Evolutionary conservation across 2,113 vertebrate species (phyloP), one percentile per base, ranked within the genome.

Genomic region (Upupa epops): DNA sequence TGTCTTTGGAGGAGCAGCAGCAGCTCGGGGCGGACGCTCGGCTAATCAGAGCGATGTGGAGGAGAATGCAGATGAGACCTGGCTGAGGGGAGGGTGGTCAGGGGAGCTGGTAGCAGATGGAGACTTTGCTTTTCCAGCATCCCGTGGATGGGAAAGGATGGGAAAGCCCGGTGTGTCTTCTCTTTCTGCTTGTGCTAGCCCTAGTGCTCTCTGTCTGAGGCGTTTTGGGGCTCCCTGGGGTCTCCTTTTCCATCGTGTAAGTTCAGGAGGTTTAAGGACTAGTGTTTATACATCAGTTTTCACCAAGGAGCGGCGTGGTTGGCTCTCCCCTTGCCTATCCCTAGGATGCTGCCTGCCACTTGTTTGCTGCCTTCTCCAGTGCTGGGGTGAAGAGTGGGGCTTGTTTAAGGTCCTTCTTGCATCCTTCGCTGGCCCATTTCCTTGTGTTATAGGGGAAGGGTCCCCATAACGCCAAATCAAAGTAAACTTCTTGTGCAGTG

Each of bases 321-420:
- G 56, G 24, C 5, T 60, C 59, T 37, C 34, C 34, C 24, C 16
- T 13, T 37, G 34, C 34, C 0, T 8, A 19, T 1, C 21, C 29
- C 1, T n/a, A 18, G 8, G 1, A 3, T 2, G 2, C 61, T 13
- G 11, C 58, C 65, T 51, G 59, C 59, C 5, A 2, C 0, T 0
- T 2, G 17, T 63, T 45, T 46, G 45, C 31, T 6, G 1, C 11
- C 59, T n/a, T 58, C 49, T 64, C 31, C 54, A 22, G 1, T 0
- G 0, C 26, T 10, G 29, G 31, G 22, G 17, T 22, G 36, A 69
- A 52, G 9, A 45, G 11, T 1, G 8, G 25, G 36, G 19, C n/a
- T 72, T 74, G 15, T 42, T 78, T 28, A 36, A 74, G 11, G 34
- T 9, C 4, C 13, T 37, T 71, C 28, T 63, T 36, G 11, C 29